Percentiles rank a stretch among this genome's conserved stretches.
These are phyloP conservation scores for Nerophis lumbriciformis DNA, from an alignment of 2,113 vertebrate genomes.

Conservation along the genomic window DNA sequence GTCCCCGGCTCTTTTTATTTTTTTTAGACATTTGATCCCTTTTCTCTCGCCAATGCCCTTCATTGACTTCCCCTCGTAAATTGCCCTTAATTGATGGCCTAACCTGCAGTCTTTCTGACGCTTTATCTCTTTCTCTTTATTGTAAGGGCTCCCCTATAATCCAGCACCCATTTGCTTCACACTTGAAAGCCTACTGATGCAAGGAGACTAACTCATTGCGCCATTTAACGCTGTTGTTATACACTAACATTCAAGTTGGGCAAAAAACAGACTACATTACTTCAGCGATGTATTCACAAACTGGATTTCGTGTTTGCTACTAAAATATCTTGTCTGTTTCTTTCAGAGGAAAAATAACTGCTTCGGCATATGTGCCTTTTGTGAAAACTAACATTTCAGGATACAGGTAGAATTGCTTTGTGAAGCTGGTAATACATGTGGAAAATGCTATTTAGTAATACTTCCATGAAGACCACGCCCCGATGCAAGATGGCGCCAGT, in stretches of 20 bases:
- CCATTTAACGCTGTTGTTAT: background rate
- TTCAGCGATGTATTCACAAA: too few species aligned
- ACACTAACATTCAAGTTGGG: background rate
- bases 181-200: constrained; percentile 12
- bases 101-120: constrained; percentile 13
- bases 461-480: too few species aligned
- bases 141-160: constrained; percentile 13
- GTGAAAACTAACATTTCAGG: too few species aligned
- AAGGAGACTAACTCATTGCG: background rate
- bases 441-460: too few species aligned
- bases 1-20: constrained; percentile 1
- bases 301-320: too few species aligned
- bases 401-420: too few species aligned
- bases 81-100: constrained; percentile 14
- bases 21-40: constrained; percentile 1
- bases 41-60: constrained; percentile 4
- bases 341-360: too few species aligned
- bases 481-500: too few species aligned
- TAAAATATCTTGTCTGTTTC: too few species aligned
- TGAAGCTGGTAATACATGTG: too few species aligned
- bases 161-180: constrained; percentile 16
- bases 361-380: too few species aligned
- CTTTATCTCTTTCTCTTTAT: constrained; percentile 3
- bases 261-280: too few species aligned
- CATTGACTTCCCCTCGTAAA: constrained; percentile 4